Evolutionary conservation across 2,113 vertebrate species (phyloP).

Genomic region (Haplochromis burtoni): DNA sequence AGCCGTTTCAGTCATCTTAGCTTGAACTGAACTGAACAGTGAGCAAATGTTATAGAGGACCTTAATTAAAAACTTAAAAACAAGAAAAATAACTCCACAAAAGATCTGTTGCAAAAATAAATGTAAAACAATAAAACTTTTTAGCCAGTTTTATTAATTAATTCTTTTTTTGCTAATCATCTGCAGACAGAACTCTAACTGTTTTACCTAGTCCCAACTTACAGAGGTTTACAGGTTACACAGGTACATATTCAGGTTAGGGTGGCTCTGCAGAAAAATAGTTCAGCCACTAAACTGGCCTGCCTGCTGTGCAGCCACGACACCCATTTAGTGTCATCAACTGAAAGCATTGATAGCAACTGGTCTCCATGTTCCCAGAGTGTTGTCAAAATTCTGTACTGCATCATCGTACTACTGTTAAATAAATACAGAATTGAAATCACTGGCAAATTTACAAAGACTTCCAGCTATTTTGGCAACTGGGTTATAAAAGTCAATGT

Average conservation of each 20-base stretch:
- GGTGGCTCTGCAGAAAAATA: not conserved
- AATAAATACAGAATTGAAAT: not conserved
- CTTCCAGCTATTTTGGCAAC: not conserved
- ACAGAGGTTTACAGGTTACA: not conserved
- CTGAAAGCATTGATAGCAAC: not conserved
- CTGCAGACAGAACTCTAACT: not conserved
- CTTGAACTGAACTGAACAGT: not conserved
- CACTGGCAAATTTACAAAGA: not conserved
- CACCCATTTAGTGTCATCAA: not conserved
- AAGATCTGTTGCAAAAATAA: not conserved
- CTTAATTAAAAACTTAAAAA: not conserved
- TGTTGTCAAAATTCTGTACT: not conserved
- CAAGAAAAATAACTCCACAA: not conserved
- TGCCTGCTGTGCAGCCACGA: not conserved
- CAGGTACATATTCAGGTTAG: not conserved
- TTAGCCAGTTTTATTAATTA: not conserved
- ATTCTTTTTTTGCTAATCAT: not conserved
- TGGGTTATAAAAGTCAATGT: not conserved
- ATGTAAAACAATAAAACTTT: not conserved
- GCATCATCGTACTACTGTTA: not conserved
- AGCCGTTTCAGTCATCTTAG: not conserved
- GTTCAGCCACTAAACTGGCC: not conserved
- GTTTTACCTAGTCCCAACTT: not conserved
- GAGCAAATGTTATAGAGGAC: not conserved
- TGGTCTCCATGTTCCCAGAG: not conserved